phyloP scores from a whole-genome alignment of 2,888 invertebrate genomes.

The Dasysyrphus tricinctus region DNA sequence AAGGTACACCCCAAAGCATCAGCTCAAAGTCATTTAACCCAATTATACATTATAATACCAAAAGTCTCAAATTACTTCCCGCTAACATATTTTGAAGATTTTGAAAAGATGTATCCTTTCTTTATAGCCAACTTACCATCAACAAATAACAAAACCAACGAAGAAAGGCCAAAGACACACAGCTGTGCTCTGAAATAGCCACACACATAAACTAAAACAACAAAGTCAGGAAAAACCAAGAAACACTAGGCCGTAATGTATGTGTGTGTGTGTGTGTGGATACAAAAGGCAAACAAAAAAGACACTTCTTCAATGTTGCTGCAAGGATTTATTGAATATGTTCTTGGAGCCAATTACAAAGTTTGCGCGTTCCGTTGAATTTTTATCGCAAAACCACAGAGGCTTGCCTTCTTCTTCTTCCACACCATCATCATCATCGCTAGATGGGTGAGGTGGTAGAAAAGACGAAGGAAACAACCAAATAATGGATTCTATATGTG shows the following conservation, averaged over 20 bases:
- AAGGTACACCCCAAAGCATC: not conserved
- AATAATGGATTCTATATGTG: conserved; percentile 75
- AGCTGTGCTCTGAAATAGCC: conserved; percentile 19
- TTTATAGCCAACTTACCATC: not conserved
- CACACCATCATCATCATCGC: not conserved
- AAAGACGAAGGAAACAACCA: conserved; percentile 59
- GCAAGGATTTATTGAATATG: conserved; percentile 74
- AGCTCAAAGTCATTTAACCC: conserved; percentile 63
- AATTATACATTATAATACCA: conserved; percentile 55
- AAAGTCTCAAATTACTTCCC: conserved; percentile 72
- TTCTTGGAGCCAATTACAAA: conserved; percentile 73
- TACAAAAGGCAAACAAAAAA: conserved; percentile 2
- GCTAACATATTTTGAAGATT: conserved; percentile 57
- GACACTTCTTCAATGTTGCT: conserved; percentile 49
- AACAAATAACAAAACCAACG: conserved; percentile 4
- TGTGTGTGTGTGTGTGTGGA: not conserved
- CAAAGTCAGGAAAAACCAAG: conserved; percentile 47
- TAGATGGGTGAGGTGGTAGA: not conserved
- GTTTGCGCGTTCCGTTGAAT: conserved; percentile 72
- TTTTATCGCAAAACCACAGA: conserved; percentile 62
- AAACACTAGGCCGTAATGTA: conserved; percentile 9
- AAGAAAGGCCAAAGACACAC: conserved; percentile 50
- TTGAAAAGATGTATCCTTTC: conserved; percentile 53
- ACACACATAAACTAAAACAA: not conserved
- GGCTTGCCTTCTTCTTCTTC: conserved; percentile 1